These are phyloP conservation scores for Mizuhopecten yessoensis DNA, from an alignment of 1,140 invertebrate species.

Conservation along the genomic window DNA sequence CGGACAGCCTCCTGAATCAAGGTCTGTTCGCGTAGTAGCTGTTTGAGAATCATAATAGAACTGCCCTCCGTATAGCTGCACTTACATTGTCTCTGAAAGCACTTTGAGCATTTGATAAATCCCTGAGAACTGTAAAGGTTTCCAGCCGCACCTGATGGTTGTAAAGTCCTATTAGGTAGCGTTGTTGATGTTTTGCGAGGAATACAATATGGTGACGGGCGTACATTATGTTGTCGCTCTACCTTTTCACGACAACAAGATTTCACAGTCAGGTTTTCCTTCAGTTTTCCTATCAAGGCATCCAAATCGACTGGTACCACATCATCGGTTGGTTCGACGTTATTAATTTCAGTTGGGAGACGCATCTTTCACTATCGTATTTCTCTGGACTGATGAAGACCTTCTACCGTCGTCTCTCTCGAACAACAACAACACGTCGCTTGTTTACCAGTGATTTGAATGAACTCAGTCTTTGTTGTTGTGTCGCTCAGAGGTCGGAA, in stretches of 20 bases:
- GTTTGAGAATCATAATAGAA: slow-evolving; percentile 58
- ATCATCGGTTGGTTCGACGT: neutral
- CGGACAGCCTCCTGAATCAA: slow-evolving; percentile 70
- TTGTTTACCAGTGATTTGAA: slow-evolving; percentile 39
- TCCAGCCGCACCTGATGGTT: slow-evolving; percentile 32
- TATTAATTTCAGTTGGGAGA: neutral
- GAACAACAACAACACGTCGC: slow-evolving; percentile 10
- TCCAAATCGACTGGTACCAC: slow-evolving; percentile 46
- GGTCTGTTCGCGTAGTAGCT: slow-evolving; percentile 68
- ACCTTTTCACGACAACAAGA: neutral
- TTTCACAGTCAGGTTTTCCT: slow-evolving; percentile 43
- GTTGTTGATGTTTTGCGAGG: neutral
- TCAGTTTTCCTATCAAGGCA: slow-evolving; percentile 48
- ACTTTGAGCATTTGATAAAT: slow-evolving; percentile 50
- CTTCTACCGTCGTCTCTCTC: neutral
- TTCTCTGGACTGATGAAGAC: neutral
- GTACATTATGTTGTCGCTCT: slow-evolving; percentile 7
- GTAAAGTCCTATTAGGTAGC: neutral
- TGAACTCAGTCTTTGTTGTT: slow-evolving; percentile 29
- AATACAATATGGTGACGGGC: slow-evolving; percentile 50
- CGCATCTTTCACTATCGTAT: slow-evolving; percentile 42
- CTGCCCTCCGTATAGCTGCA: neutral
- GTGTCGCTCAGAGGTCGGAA: neutral
- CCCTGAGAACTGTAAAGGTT: slow-evolving; percentile 1
- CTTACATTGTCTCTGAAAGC: slow-evolving; percentile 48